Conservation (phyloP, 2,888 invertebrate genomes). For the Tetranychus piercei region DNA sequence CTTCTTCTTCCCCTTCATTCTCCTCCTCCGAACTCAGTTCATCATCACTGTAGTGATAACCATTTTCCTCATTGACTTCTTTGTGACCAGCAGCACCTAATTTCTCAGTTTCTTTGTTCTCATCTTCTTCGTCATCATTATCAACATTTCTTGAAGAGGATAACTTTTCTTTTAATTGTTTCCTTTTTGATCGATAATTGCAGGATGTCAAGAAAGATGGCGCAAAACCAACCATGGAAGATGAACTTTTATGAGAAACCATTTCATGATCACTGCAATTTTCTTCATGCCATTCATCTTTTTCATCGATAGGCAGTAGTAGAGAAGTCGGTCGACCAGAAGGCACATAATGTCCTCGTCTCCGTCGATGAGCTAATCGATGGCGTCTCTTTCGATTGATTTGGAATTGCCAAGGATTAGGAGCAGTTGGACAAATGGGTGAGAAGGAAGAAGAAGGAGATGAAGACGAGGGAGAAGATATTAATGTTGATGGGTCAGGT, state of each 20-base stretch:
- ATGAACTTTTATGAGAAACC: neutral
- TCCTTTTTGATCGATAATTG: neutral
- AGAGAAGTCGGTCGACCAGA: constrained; percentile 15
- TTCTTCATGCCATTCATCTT: constrained; percentile 16
- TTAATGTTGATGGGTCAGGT: neutral
- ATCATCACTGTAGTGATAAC: neutral
- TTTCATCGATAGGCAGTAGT: constrained; percentile 17
- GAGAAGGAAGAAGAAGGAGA: constrained; percentile 3
- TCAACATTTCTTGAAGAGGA: neutral
- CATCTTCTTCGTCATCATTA: neutral
- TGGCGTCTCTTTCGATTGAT: constrained; percentile 18
- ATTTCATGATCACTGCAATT: neutral
- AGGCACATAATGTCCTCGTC: constrained; percentile 11
- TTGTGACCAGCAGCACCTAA: neutral
- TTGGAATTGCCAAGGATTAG: constrained; percentile 16
- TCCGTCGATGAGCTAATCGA: constrained; percentile 17
- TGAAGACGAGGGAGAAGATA: neutral
- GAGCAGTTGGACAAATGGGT: neutral
- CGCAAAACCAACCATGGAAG: neutral
- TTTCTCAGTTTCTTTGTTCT: neutral
- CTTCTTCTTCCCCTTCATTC: too few relatives aligned
- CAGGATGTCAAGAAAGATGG: neutral
- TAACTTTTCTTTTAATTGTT: neutral
- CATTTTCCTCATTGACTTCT: neutral
- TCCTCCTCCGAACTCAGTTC: neutral